A percentile compares a stretch with the other conserved stretches of the same genome.
phyloP scores from a whole-genome alignment of 2,797 vertebrate species.

The Melanotaenia nigrans region DNA sequence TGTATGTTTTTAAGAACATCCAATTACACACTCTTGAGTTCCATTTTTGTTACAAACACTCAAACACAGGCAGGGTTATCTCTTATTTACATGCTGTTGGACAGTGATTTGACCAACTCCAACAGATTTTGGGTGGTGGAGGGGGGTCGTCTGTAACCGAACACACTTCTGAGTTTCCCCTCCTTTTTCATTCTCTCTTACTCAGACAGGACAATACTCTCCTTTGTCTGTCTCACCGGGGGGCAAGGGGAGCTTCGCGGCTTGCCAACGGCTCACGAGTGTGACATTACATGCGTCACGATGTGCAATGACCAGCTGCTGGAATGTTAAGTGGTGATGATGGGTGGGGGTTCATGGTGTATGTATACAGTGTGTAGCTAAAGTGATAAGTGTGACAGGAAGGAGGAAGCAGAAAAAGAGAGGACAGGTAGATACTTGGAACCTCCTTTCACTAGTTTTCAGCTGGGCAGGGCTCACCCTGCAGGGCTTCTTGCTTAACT shows the following conservation, averaged over 20 bases:
- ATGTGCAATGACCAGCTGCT: conserved; percentile 65
- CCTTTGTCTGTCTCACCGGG: conserved; percentile 69
- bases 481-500: conserved; percentile 14
- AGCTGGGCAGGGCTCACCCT: background rate
- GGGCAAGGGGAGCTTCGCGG: conserved; percentile 46
- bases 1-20: background rate
- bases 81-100: conserved; percentile 51
- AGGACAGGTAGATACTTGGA: background rate
- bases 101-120: conserved; percentile 64
- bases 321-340: conserved; percentile 71
- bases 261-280: conserved; percentile 63
- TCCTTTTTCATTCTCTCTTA: conserved; percentile 52
- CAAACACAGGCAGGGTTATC: conserved; percentile 22
- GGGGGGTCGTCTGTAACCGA: conserved; percentile 72
- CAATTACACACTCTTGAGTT: background rate
- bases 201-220: conserved; percentile 64
- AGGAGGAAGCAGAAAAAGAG: background rate
- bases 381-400: conserved; percentile 40
- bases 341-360: background rate
- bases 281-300: conserved; percentile 76
- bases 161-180: conserved; percentile 66
- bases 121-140: conserved; percentile 42
- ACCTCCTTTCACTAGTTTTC: conserved; percentile 4
- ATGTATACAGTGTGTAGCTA: conserved; percentile 18
- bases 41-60: conserved; percentile 12